A percentile compares a stretch with the other conserved stretches of the same genome.
phyloP scores from a whole-genome alignment of 2,113 vertebrate species.

The Caracal caracal region DNA sequence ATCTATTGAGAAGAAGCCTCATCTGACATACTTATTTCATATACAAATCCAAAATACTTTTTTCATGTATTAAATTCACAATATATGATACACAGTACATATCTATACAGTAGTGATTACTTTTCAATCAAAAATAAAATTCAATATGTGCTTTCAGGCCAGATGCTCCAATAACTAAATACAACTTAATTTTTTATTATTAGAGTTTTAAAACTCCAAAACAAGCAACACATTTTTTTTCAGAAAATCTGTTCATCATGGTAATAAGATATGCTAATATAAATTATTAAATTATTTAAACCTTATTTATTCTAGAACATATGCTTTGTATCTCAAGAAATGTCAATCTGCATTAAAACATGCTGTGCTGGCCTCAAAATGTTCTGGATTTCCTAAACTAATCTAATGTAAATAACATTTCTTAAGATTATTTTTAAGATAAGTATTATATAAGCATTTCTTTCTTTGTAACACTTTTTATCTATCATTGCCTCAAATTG shows the following conservation, averaged over 20 bases:
- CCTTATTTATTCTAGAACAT: background rate
- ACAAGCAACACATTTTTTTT: background rate
- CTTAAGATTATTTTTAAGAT: background rate
- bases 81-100: background rate
- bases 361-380: background rate
- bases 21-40: slow-evolving; percentile 10
- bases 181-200: background rate
- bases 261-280: background rate
- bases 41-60: background rate
- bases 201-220: background rate
- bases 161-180: slow-evolving; percentile 20
- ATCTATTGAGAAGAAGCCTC: background rate
- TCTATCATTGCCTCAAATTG: background rate
- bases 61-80: slow-evolving; percentile 38
- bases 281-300: slow-evolving; percentile 44
- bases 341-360: background rate
- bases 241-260: slow-evolving; percentile 22
- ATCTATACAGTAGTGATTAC: background rate
- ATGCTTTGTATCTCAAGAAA: slow-evolving; percentile 41
- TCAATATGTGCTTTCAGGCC: slow-evolving; percentile 13
- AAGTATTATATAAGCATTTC: slow-evolving; percentile 42
- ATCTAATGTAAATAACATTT: background rate
- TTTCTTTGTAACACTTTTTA: background rate
- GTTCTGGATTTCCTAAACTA: slow-evolving; percentile 1
- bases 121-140: slow-evolving; percentile 40